Base-by-base conservation (phyloP, 2,797 vertebrate genomes). In the Nannoperca australis region DNA sequence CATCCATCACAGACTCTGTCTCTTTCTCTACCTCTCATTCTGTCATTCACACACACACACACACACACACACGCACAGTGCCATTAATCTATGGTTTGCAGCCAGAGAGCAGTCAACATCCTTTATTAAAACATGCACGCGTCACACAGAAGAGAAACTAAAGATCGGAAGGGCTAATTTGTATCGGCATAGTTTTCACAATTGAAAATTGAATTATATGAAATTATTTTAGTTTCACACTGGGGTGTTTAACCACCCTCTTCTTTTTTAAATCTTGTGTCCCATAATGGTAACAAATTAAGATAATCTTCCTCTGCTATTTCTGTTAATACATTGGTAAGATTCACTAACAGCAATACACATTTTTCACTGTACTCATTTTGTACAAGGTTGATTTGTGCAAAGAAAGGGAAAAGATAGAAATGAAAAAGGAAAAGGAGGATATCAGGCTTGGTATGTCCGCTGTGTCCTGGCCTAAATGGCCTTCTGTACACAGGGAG, bases 381-480 rank as follows among this genome's bases (percentile, higher is more conserved):
- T 72, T 60, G 17, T 40, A 42, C 44, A 30, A 62, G 51, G 34
- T 38, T 38, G 40, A 54, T 76, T 51, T 47, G 40, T 20, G 15
- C 3, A 18, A 72, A 70, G 27, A 70, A 34, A 47, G 40, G 2
- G 1, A 17, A 60, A 60, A 64, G 27, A 70, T 10, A 22, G 24
- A 68, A 44, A 5, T 34, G 32, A 72, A 64, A 64, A 68, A 32
- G n/a, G 63, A 59, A 70, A 42, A 51, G 3, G 30, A 61, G 55
- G n/a, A 76, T n/a, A 36, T 47, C 14, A 36, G 42, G 27, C 40
- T 73, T 32, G 50, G 27, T 61, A 27, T 80, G 65, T 84, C 85
- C 12, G 20, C 76, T 91, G 87, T 87, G 88, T 89, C 88, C 56
- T 89, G 89, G 78, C 83, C 88, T 91, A 83, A 84, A 92, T 90